phyloP scores from a whole-genome alignment of 2,113 vertebrate species.

The Thryonomys swinderianus region DNA sequence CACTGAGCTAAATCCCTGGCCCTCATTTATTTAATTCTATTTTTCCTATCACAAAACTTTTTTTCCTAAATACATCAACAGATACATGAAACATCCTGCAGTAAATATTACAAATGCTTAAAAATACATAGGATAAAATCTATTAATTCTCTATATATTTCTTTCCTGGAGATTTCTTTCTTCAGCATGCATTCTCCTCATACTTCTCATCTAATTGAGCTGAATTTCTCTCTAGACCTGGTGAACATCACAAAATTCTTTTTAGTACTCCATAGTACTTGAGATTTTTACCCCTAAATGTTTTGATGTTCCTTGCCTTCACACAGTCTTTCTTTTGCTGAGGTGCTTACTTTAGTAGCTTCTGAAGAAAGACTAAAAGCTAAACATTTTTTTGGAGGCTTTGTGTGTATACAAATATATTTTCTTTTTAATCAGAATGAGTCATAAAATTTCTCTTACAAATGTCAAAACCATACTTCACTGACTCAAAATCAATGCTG shows the following conservation, averaged over 20 bases:
- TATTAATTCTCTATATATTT: neutral
- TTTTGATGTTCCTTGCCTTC: neutral
- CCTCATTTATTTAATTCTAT: neutral
- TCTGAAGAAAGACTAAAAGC: neutral
- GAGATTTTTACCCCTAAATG: neutral
- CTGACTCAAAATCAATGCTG: neutral
- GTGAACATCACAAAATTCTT: neutral
- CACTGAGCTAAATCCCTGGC: too few species aligned
- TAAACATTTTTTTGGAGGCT: neutral
- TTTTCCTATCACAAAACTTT: neutral
- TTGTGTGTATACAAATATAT: neutral
- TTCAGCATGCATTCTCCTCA: neutral
- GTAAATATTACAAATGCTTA: slow-evolving; percentile 4
- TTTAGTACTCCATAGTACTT: neutral
- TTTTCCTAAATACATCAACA: neutral
- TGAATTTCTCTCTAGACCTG: neutral
- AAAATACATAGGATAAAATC: neutral
- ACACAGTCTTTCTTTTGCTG: neutral
- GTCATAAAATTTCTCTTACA: neutral
- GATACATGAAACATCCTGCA: neutral
- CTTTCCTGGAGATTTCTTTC: neutral
- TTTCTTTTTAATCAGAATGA: slow-evolving; percentile 18
- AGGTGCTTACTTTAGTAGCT: neutral
- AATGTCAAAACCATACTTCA: neutral
- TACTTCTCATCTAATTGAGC: neutral